Percentiles rank a stretch among this genome's conserved stretches.
Conservation (phyloP, 1,140 invertebrate genomes). For the Apocrypta bakeri region DNA sequence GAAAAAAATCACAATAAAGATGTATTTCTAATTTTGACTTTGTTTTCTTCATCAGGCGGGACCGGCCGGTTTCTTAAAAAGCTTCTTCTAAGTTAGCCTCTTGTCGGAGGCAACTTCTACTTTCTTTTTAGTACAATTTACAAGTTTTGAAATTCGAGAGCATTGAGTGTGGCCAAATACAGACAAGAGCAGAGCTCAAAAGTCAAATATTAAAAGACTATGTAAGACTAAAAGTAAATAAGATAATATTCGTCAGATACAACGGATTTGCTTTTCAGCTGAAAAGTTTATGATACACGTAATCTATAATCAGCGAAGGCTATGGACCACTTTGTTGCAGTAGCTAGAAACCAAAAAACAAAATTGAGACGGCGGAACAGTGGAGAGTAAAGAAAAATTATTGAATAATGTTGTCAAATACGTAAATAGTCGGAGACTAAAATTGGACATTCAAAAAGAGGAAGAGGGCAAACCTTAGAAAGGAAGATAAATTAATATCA, state of each 20-base stretch:
- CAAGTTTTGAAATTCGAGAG: slow-evolving; percentile 54
- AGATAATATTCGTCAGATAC: slow-evolving; percentile 25
- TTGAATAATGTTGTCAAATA: slow-evolving; percentile 41
- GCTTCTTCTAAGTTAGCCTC: slow-evolving; percentile 84
- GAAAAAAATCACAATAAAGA: background rate
- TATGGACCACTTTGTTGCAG: slow-evolving; percentile 36
- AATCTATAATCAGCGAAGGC: slow-evolving; percentile 26
- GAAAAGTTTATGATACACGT: slow-evolving; percentile 25
- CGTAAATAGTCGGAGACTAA: slow-evolving; percentile 12
- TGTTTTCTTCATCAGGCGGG: slow-evolving; percentile 77
- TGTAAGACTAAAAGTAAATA: slow-evolving; percentile 28
- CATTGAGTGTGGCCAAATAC: slow-evolving; percentile 41
- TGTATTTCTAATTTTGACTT: slow-evolving; percentile 45
- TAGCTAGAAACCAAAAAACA: slow-evolving; percentile 17
- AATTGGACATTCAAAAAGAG: background rate
- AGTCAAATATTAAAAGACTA: slow-evolving; percentile 39
- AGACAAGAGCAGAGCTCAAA: slow-evolving; percentile 42
- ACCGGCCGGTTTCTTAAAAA: slow-evolving; percentile 91
- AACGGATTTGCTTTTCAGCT: slow-evolving; percentile 30
- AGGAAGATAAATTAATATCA: background rate
- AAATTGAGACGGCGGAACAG: slow-evolving; percentile 1
- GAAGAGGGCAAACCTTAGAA: background rate
- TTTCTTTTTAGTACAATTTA: slow-evolving; percentile 73
- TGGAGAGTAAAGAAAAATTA: background rate
- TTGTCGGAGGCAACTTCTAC: slow-evolving; percentile 60